Conservation (phyloP, 2,888 invertebrate species). For the Drosophila meridionalis region DNA sequence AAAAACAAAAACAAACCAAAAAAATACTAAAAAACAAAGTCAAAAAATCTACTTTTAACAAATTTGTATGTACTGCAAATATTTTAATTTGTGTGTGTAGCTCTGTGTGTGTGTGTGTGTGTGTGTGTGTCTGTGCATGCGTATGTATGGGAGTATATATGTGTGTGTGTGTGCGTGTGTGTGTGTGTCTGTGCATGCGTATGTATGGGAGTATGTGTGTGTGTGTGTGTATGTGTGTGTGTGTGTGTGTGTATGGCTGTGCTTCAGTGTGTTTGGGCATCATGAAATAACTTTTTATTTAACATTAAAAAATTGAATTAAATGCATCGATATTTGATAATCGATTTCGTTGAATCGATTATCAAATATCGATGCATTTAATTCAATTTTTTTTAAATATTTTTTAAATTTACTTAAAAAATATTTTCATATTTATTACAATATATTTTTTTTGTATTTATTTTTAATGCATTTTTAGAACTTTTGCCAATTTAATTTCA, state of each 20-base stretch:
- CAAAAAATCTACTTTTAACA: conserved; percentile 38
- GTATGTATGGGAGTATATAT: neutral
- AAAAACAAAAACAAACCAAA: conserved; percentile 27
- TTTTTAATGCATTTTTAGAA: neutral
- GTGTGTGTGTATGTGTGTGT: conserved; percentile 10
- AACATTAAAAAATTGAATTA: neutral
- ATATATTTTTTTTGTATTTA: neutral
- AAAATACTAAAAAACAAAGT: conserved; percentile 22
- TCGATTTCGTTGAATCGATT: too few relatives aligned
- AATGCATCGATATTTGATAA: too few relatives aligned
- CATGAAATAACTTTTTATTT: conserved; percentile 26
- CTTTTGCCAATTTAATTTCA: neutral
- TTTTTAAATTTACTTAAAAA: too few relatives aligned
- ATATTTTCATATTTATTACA: too few relatives aligned
- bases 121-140: conserved; percentile 11
- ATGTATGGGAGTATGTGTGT: neutral
- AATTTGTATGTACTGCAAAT: conserved; percentile 70
- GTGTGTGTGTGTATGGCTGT: neutral
- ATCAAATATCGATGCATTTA: too few relatives aligned
- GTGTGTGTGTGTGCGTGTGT: conserved; percentile 16
- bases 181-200: conserved; percentile 7
- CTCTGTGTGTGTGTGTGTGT: conserved; percentile 16
- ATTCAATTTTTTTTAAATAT: too few relatives aligned
- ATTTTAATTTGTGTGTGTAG: conserved; percentile 16
- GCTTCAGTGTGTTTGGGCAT: conserved; percentile 1